Percentiles rank a stretch among this genome's conserved stretches.
These are phyloP conservation scores for Coreoperca whiteheadi DNA, from an alignment of 2,113 vertebrate genomes.

Conservation along the genomic window DNA sequence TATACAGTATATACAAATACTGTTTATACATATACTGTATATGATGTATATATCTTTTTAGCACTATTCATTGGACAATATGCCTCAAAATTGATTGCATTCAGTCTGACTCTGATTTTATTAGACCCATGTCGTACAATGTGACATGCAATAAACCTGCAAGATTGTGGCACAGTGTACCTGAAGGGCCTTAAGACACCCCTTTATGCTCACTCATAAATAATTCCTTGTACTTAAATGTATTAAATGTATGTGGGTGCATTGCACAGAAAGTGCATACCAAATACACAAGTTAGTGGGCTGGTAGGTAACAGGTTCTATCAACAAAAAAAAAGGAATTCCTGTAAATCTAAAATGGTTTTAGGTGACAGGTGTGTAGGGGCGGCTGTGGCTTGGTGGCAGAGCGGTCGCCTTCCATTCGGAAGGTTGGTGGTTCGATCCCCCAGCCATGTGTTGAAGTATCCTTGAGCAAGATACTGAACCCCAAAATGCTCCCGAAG, in stretches of 20 bases:
- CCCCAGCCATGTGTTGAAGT: too few relatives aligned
- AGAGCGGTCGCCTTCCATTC: too few relatives aligned
- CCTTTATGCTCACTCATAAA: not conserved
- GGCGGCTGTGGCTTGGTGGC: too few relatives aligned
- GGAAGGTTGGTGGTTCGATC: too few relatives aligned
- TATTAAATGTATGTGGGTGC: not conserved
- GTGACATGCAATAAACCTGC: not conserved
- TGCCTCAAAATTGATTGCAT: not conserved
- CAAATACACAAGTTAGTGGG: too few relatives aligned
- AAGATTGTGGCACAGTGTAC: not conserved
- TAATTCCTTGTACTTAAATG: not conserved
- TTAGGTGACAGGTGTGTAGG: not conserved
- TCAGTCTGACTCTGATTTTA: not conserved
- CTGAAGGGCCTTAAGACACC: not conserved
- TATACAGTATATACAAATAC: too few relatives aligned
- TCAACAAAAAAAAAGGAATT: not conserved
- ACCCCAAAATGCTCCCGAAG: too few relatives aligned
- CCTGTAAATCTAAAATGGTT: not conserved
- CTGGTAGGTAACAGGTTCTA: not conserved
- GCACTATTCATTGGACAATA: not conserved
- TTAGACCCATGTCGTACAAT: not conserved
- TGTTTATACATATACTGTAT: too few relatives aligned
- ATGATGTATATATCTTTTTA: too few relatives aligned
- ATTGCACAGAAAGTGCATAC: not conserved
- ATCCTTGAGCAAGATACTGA: too few relatives aligned